phyloP scores from a whole-genome alignment of 92 coral and sea anemone genomes.

The Porites cylindrica region DNA sequence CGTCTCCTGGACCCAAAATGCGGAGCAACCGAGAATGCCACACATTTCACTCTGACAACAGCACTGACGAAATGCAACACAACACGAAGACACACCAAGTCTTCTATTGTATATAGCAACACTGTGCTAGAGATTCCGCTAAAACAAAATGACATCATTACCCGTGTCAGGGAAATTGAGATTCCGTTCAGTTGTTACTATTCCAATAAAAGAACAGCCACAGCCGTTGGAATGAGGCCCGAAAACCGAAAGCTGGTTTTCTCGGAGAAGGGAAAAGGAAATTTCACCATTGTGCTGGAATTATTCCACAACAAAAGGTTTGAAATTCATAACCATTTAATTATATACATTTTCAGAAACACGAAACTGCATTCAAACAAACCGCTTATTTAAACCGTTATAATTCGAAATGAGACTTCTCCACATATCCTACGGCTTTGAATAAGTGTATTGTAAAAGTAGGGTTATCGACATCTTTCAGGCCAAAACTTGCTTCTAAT shows the following conservation, averaged over 20 bases:
- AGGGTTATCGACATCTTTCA: too few relatives aligned
- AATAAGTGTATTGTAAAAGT: too few relatives aligned
- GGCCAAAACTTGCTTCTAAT: too few relatives aligned
- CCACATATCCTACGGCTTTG: too few relatives aligned
- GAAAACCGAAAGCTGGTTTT: slow-evolving; percentile 22
- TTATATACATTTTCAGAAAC: too few relatives aligned
- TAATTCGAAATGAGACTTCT: too few relatives aligned
- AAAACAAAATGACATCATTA: background rate
- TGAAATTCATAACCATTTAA: too few relatives aligned
- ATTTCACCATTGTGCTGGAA: slow-evolving; percentile 27
- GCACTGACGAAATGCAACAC: slow-evolving; percentile 30
- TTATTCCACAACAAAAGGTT: slow-evolving; percentile 17
- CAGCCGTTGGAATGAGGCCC: slow-evolving; percentile 11
- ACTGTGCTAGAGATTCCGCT: slow-evolving; percentile 29
- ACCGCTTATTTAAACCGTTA: background rate
- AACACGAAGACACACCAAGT: slow-evolving; percentile 8
- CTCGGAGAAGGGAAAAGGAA: slow-evolving; percentile 7
- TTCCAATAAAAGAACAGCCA: slow-evolving; percentile 14
- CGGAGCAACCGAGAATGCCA: slow-evolving; percentile 22
- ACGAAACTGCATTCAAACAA: too few relatives aligned
- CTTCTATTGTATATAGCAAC: slow-evolving; percentile 36
- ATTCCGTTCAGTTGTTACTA: slow-evolving; percentile 45
- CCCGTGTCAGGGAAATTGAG: slow-evolving; percentile 40
- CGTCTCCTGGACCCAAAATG: slow-evolving; percentile 34
- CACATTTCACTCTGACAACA: slow-evolving; percentile 18